Base-by-base conservation (phyloP, 2,888 invertebrate genomes). In the Neoascia interrupta region DNA sequence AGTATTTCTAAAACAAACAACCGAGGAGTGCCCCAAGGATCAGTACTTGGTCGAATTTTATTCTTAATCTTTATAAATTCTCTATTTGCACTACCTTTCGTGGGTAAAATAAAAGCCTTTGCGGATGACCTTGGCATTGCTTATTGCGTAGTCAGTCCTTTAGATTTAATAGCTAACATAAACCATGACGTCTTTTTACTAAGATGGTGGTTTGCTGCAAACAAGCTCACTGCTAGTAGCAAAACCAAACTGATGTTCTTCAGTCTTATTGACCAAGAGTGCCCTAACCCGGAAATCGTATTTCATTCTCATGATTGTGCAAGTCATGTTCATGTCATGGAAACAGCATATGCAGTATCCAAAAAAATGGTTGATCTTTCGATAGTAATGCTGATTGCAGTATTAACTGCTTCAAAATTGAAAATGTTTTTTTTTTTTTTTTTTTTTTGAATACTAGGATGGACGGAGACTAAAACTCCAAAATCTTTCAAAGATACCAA, bases 1-100 rank as follows among this genome's bases (percentile, higher is more conserved):
- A 18, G 39, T 18, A 39, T 4, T 28, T 28, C 47, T 10, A 47
- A 47, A 28, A 28, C 26, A 6, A 47, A 16, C 28, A 16, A 28
- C 16, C 5, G 26, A 11, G 49, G 34, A 11, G 34, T 51, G 0
- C 28, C n/a, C n/a, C n/a, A n/a, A n/a, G n/a, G n/a, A 16, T 18
- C 49, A 51, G 43, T 23, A 13, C 11, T 43, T 43, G 31, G 49
- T 51, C 49, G 11, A 18, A 19, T 28, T 15, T 28, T 28, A 13
- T 47, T 47, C n/a, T 6, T 47, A 28, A 28, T 47, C 3, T 28
- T 28, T 47, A 47, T 23, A 47, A 47, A 47, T 23, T 47, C 15
- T 16, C 16, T 47, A 18, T 39, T 39, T 39, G 5, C 39, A 10
- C 39, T 47, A 28, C 28, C 28, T 15, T 36, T 36, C 15, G 13